These are phyloP conservation scores for Threskiornis aethiopicus DNA, from an alignment of 2,797 vertebrate genomes.

Conservation along the genomic window DNA sequence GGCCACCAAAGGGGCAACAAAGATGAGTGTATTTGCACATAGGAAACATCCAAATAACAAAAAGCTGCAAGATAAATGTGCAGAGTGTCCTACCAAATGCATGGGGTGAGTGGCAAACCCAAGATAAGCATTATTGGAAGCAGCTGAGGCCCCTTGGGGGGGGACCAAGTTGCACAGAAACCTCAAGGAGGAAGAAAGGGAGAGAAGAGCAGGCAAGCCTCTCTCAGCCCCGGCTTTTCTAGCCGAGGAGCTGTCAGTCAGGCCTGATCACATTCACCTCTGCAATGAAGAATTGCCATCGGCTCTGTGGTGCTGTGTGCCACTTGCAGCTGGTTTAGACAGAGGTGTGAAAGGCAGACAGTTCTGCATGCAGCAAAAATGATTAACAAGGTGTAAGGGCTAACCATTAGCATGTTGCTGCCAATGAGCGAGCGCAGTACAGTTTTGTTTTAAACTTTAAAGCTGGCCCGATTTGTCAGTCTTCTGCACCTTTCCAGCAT, in stretches of 20 bases:
- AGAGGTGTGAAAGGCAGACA: not conserved
- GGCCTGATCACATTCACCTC: not conserved
- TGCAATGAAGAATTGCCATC: not conserved
- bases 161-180: not conserved
- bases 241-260: not conserved
- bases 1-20: not conserved
- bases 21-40: not conserved
- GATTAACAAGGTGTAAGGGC: not conserved
- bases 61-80: not conserved
- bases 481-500: not conserved
- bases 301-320: not conserved
- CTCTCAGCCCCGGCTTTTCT: not conserved
- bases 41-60: not conserved
- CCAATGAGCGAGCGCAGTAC: not conserved
- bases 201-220: not conserved
- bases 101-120: not conserved
- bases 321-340: accelerated
- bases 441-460: not conserved
- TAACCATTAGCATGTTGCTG: not conserved
- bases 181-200: not conserved
- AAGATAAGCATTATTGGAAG: not conserved
- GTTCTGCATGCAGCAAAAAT: not conserved
- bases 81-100: not conserved
- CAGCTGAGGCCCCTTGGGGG: too few relatives aligned
- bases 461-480: not conserved